Percentiles rank a stretch among this genome's conserved stretches.
These are phyloP conservation scores for Epirrhoe tristata DNA, from an alignment of 2,888 invertebrate genomes.

Conservation along the genomic window DNA sequence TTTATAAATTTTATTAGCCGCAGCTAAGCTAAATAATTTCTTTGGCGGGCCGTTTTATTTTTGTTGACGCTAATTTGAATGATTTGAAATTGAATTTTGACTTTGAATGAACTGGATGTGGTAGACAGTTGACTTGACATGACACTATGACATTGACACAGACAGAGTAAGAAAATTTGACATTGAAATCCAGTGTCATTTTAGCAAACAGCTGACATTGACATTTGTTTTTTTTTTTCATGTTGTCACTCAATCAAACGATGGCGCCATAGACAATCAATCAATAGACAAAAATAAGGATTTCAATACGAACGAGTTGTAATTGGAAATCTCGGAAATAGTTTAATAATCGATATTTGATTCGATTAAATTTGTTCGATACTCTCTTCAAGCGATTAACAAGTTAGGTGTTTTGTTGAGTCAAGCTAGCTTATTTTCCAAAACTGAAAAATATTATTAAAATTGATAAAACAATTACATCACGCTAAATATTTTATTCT, in stretches of 20 bases:
- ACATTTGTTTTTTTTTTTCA: slow-evolving; percentile 14
- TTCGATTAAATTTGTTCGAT: slow-evolving; percentile 46
- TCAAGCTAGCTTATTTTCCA: too few species aligned
- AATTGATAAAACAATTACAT: too few species aligned
- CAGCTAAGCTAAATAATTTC: too few species aligned
- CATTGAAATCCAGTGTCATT: neutral
- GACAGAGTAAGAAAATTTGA: neutral
- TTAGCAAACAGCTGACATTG: neutral
- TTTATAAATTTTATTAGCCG: too few species aligned
- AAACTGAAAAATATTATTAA: too few species aligned
- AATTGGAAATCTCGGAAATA: neutral
- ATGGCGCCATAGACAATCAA: slow-evolving; percentile 36
- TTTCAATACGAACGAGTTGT: slow-evolving; percentile 3
- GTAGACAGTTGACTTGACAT: too few species aligned
- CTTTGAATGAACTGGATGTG: neutral
- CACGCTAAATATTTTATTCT: too few species aligned
- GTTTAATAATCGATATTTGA: slow-evolving; percentile 12
- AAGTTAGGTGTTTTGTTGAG: too few species aligned
- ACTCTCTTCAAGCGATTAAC: neutral
- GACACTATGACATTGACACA: neutral
- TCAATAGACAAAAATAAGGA: slow-evolving; percentile 36
- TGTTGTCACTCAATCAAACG: slow-evolving; percentile 11
- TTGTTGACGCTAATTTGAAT: too few species aligned
- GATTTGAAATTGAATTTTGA: too few species aligned
- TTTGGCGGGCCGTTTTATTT: too few species aligned